These are phyloP conservation scores for Tenthredo distinguenda DNA, from an alignment of 2,888 invertebrate species.

Conservation along the genomic window DNA sequence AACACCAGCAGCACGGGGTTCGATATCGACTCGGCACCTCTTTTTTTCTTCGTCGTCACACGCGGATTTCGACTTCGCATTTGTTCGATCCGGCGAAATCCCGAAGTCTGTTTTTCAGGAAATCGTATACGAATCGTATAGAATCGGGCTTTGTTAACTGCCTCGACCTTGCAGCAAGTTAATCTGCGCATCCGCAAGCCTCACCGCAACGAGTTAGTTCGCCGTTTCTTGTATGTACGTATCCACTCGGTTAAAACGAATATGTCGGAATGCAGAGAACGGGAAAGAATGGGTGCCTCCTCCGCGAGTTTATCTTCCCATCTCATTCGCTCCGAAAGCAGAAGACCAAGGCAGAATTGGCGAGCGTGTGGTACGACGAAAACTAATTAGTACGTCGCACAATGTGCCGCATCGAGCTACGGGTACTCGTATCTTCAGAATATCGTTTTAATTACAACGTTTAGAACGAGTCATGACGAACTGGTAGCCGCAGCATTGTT, in stretches of 20 bases:
- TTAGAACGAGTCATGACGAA: neutral
- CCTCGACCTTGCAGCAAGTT: slow-evolving; percentile 1
- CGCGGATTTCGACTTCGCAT: neutral
- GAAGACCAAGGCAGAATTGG: no score
- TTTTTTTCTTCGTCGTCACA: neutral
- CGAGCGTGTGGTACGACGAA: no score
- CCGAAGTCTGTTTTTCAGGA: neutral
- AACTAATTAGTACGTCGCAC: no score
- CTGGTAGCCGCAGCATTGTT: neutral
- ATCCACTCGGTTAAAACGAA: neutral
- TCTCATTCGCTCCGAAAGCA: no score
- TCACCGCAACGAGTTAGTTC: neutral
- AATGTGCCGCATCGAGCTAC: neutral
- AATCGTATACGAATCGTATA: neutral
- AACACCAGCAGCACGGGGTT: neutral
- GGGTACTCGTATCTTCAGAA: neutral
- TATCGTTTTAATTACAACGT: neutral
- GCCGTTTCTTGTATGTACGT: neutral
- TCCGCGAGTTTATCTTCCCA: no score
- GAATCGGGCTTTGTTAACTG: neutral
- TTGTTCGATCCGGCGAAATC: neutral
- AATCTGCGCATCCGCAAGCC: neutral
- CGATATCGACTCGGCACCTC: neutral
- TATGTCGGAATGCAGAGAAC: neutral
- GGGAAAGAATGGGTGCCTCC: neutral